phyloP scores from a whole-genome alignment of 1,140 invertebrate species.

The Zaprionus tsacasi region DNA sequence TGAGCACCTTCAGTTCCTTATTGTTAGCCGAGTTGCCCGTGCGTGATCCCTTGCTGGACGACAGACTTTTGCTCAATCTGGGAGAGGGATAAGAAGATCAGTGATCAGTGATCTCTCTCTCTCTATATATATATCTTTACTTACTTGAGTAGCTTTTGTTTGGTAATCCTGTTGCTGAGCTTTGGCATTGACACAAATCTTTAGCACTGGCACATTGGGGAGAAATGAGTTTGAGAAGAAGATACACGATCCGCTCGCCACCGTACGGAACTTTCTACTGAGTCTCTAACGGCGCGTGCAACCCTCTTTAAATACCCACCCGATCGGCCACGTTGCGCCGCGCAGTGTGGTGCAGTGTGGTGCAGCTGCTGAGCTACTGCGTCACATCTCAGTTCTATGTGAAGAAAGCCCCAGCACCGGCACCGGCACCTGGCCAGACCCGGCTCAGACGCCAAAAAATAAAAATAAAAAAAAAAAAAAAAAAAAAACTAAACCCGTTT shows the following conservation, averaged over 20 bases:
- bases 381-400: conserved; percentile 38
- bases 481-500: conserved; percentile 20
- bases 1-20: conserved; percentile 90
- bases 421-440: not conserved
- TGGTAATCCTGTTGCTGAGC: conserved; percentile 65
- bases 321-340: conserved; percentile 2
- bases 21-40: conserved; percentile 89
- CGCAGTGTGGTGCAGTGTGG: conserved; percentile 8
- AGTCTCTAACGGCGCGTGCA: conserved; percentile 50
- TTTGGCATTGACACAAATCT: conserved; percentile 83
- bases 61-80: conserved; percentile 88
- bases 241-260: conserved; percentile 49
- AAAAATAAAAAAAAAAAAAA: conserved; percentile 3
- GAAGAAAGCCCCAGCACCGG: conserved; percentile 45
- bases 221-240: conserved; percentile 30
- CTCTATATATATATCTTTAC: not conserved
- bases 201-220: conserved; percentile 67
- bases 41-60: conserved; percentile 88
- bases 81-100: not conserved
- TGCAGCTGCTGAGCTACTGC: conserved; percentile 25
- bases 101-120: not conserved
- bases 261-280: conserved; percentile 72
- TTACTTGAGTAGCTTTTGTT: conserved; percentile 69
- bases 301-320: conserved; percentile 72
- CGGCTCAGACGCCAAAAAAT: conserved; percentile 32